Percentiles rank a stretch among this genome's conserved stretches.
Conservation (phyloP, 2,113 vertebrate species). For the Pipra filicauda region DNA sequence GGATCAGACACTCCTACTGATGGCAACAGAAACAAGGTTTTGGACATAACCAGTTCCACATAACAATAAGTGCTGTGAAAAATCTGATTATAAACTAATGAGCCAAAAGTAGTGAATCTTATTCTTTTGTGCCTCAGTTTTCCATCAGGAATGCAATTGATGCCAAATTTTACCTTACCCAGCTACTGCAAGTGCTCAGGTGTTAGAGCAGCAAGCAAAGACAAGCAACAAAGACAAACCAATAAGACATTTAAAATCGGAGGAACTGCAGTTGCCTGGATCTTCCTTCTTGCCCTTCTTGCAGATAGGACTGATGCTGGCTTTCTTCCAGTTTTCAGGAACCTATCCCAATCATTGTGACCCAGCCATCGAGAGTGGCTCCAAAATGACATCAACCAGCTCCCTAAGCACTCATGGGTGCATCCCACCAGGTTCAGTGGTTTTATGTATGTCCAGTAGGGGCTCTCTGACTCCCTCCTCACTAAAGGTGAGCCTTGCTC, state of each 20-base stretch:
- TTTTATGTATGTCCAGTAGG: fast-evolving
- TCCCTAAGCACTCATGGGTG: background rate
- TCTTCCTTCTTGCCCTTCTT: background rate
- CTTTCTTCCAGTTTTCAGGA: background rate
- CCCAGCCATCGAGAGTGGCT: background rate
- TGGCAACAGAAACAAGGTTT: background rate
- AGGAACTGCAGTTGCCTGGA: background rate
- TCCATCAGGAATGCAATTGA: background rate
- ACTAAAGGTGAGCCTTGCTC: background rate
- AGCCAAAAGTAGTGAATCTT: background rate
- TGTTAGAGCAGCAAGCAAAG: background rate
- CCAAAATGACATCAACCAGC: background rate
- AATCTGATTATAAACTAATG: background rate
- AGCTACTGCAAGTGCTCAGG: background rate
- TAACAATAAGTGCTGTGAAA: background rate
- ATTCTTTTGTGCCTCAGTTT: background rate
- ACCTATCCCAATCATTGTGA: background rate
- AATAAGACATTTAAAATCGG: background rate
- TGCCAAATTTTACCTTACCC: background rate
- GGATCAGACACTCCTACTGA: background rate
- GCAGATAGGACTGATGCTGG: fast-evolving
- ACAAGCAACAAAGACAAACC: background rate
- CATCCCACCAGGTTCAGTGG: background rate
- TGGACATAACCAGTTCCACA: background rate
- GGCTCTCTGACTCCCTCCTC: background rate